Evolutionary conservation across 2,797 vertebrate species (phyloP).

Genomic region (Chloroceryle inda): DNA sequence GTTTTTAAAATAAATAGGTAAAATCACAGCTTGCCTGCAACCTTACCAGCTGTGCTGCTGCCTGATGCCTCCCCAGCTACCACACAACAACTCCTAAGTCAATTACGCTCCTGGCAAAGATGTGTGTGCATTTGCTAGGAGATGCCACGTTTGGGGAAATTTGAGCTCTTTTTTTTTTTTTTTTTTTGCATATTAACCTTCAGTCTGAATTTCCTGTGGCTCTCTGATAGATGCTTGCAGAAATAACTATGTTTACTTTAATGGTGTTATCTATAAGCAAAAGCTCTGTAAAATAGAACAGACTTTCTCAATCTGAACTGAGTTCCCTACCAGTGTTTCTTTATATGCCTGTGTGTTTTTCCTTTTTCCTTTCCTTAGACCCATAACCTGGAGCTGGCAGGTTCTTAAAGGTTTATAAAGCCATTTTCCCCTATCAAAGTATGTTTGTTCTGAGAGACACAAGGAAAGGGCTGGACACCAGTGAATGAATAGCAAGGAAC

Average conservation of each 20-base stretch:
- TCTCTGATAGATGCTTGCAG: not conserved
- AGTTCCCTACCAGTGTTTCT: not conserved
- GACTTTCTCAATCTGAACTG: not conserved
- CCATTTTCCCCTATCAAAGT: not conserved
- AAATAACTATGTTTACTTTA: not conserved
- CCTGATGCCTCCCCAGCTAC: slow-evolving; percentile 18
- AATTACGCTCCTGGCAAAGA: slow-evolving; percentile 2
- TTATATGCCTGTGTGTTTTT: not conserved
- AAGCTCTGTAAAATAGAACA: not conserved
- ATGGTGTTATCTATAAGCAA: not conserved
- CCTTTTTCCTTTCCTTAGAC: not conserved
- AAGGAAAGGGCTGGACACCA: not conserved
- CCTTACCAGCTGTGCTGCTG: slow-evolving; percentile 33
- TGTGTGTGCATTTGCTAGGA: not conserved
- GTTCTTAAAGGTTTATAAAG: not conserved
- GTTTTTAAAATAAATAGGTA: slow-evolving; percentile 48
- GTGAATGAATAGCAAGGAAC: not conserved
- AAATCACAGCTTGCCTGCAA: slow-evolving; percentile 57
- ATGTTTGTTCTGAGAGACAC: not conserved
- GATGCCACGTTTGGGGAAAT: not conserved
- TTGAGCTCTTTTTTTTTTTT: not conserved
- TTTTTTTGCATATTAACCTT: not conserved
- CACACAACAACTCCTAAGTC: not conserved
- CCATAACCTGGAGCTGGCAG: not conserved
- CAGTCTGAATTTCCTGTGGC: not conserved